These are phyloP conservation scores for Gadus macrocephalus DNA, from an alignment of 2,113 vertebrate genomes.

Conservation along the genomic window DNA sequence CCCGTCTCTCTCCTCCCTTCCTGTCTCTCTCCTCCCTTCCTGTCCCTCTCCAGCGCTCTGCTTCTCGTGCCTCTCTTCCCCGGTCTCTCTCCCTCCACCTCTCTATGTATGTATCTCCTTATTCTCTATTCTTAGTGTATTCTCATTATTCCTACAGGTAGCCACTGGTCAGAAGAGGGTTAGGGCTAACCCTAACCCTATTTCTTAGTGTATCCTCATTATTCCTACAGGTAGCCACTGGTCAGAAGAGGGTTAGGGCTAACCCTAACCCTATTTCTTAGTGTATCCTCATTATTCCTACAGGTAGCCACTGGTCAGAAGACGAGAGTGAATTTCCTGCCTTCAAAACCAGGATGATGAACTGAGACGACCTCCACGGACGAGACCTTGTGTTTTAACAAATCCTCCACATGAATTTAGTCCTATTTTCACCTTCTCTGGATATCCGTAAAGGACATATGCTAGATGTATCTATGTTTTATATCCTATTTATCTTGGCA, in stretches of 20 bases:
- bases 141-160: slow-evolving; percentile 98
- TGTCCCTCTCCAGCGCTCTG: slow-evolving; percentile 20
- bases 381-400: background rate
- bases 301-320: slow-evolving; percentile 77
- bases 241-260: slow-evolving; percentile 46
- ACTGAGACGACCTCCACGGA: slow-evolving; percentile 50
- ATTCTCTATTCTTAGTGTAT: slow-evolving; percentile 76
- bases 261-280: slow-evolving; percentile 53
- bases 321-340: slow-evolving; percentile 62
- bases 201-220: slow-evolving; percentile 90
- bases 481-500: slow-evolving; percentile 89
- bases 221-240: slow-evolving; percentile 90
- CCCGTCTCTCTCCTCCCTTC: no score
- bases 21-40: background rate
- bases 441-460: slow-evolving; percentile 81
- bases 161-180: slow-evolving; percentile 63
- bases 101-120: slow-evolving; percentile 25
- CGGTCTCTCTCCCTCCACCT: slow-evolving; percentile 14
- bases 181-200: no score
- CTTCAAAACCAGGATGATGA: slow-evolving; percentile 70
- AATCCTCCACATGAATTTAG: no score
- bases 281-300: slow-evolving; percentile 98
- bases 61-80: slow-evolving; percentile 12
- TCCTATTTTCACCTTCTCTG: slow-evolving; percentile 45
- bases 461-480: slow-evolving; percentile 79